phyloP scores from a whole-genome alignment of 1,140 invertebrate species.

The Papilio xuthus region DNA sequence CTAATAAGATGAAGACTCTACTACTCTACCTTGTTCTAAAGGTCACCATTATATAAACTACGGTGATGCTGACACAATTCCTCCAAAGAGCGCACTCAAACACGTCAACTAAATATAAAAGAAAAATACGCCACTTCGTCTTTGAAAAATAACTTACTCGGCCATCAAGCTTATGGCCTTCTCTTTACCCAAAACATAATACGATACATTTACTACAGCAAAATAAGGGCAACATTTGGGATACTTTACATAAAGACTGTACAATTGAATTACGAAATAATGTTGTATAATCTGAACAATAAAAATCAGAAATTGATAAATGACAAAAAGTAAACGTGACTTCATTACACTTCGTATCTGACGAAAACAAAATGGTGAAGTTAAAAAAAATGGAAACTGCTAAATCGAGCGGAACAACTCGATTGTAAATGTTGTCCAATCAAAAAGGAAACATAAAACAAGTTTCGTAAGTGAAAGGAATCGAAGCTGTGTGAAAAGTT shows the following conservation, averaged over 20 bases:
- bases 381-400: conserved; percentile 33
- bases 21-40: conserved; percentile 1
- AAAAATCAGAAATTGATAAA: conserved; percentile 21
- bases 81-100: background rate
- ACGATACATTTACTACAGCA: background rate
- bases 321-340: conserved; percentile 23
- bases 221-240: background rate
- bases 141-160: background rate
- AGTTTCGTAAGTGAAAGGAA: conserved; percentile 37
- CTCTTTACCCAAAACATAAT: background rate
- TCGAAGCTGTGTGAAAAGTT: conserved; percentile 22
- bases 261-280: conserved; percentile 22
- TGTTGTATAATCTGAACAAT: conserved; percentile 9
- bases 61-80: background rate
- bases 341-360: conserved; percentile 7
- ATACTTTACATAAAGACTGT: background rate
- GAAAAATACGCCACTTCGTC: background rate
- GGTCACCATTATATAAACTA: background rate
- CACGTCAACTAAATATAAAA: conserved; percentile 4
- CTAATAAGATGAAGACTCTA: background rate
- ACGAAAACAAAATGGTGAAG: conserved; percentile 8
- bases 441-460: conserved; percentile 36
- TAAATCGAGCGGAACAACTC: conserved; percentile 32
- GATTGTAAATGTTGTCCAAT: conserved; percentile 16
- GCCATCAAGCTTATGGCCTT: background rate